Evolutionary conservation across 2,797 vertebrate genomes (phyloP).

Genomic region (Megalops cyprinoides): DNA sequence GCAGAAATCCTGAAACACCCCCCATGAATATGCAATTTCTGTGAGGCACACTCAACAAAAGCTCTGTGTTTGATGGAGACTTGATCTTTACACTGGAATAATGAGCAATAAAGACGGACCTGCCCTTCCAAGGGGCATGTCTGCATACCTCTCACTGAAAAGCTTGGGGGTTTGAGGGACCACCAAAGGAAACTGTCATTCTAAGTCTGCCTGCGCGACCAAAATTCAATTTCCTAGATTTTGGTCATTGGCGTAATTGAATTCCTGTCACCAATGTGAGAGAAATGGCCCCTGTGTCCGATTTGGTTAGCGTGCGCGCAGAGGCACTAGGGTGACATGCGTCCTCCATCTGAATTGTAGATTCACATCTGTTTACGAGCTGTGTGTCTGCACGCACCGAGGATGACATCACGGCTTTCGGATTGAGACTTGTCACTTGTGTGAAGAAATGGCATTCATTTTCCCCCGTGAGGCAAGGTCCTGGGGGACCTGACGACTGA

Average conservation of each 20-base stretch:
- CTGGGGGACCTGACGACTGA: too few species aligned
- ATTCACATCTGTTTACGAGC: conserved; percentile 43
- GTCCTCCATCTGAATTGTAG: conserved; percentile 52
- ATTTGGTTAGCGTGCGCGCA: conserved; percentile 76
- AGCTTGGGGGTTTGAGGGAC: conserved; percentile 2
- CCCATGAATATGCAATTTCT: conserved; percentile 73
- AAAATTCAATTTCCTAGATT: conserved; percentile 81
- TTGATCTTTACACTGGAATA: conserved; percentile 39
- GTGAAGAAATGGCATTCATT: conserved; percentile 4
- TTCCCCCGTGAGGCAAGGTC: background rate
- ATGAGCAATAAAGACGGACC: conserved; percentile 51
- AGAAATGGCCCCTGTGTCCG: conserved; percentile 81
- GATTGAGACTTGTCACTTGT: conserved; percentile 53
- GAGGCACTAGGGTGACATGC: conserved; percentile 72
- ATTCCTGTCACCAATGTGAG: conserved; percentile 82
- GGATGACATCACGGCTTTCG: conserved; percentile 47
- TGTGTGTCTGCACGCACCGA: conserved; percentile 25
- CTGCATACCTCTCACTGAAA: conserved; percentile 48
- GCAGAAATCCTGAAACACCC: conserved; percentile 78
- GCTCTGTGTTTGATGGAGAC: conserved; percentile 71
- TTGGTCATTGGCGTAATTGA: conserved; percentile 80
- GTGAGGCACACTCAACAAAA: conserved; percentile 76
- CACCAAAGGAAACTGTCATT: conserved; percentile 76
- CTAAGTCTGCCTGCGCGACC: conserved; percentile 72
- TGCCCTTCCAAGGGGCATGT: conserved; percentile 53